Evolutionary conservation across 2,888 invertebrate genomes (phyloP), one percentile per base, ranked within the genome.

Genomic region (Hemicrepidius hirtus): DNA sequence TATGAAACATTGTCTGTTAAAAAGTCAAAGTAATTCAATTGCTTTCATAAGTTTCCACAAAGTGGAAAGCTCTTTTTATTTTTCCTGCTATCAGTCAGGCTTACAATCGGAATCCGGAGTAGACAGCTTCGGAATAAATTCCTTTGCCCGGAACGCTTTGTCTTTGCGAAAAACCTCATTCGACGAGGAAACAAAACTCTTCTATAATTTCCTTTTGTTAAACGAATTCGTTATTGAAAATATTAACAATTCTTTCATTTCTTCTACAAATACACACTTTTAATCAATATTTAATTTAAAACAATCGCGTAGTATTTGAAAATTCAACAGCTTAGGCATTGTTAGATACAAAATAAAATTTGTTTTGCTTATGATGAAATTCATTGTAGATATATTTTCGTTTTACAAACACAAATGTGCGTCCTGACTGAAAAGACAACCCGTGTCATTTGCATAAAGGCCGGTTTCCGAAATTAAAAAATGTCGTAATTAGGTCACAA

Each of bases 31-130:
- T 68, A 60, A 68, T 68, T 68, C 60, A 60, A 68, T 68, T 68
- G 60, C 68, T 59, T 68, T 68, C 59, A 68, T 68, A 68, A 68
- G 68, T 68, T 68, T 68, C 68, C 60, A 60, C 68, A 49, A 68
- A 68, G 68, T 60, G 49, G 66, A 68, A 67, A 68, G 18, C 49
- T 60, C 41, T 21, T 68, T 68, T 60, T 68, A 46, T 68, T 59
- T 53, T 24, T 40, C 24, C 13, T 60, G 60, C 60, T 32, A 60
- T 60, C 60, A 60, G 60, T 60, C 60, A 60, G 44, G 60, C 60
- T 60, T 44, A 60, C 60, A 60, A 60, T 60, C 60, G 60, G 44
- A 40, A 60, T 60, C 60, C 60, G 44, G 60, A 44, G 57, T 40
- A 57, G 57, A 57, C 35, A 37, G 57, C 37, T 20, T 20, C 16